Base-by-base conservation (phyloP, 2,888 invertebrate species). In the Leptinotarsa tumamoca region DNA sequence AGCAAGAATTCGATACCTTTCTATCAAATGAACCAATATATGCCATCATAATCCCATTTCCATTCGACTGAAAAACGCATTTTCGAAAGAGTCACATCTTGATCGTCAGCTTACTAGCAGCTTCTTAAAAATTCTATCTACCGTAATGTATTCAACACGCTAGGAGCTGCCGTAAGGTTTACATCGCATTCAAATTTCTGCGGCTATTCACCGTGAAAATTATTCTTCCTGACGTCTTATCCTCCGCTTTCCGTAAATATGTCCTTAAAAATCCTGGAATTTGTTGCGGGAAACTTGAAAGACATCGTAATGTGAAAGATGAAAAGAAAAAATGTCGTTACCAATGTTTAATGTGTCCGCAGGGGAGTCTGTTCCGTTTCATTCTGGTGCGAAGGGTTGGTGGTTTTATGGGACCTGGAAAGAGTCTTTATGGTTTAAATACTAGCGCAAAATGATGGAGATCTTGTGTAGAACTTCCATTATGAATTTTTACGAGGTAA, bases 201-300 rank as follows among this genome's bases (percentile, higher is more conserved):
- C 67, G 68, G 79, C 79, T 76, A 80, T 79, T 81, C 77, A 73
- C 78, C 78, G 74, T 80, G 78, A 79, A 81, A 81, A 81, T 81
- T 79, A 81, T 81, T 80, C 80, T 79, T 77, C 72, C 75, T 67
- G 73, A 56, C 73, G 76, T 78, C 76, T 72, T 76, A 71, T 73
- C 72, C 78, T 69, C 71, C 66, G 69, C 69, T 69, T 69, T 69
- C 69, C 56, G 56, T 69, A 56, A 56, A 69, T 54, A 69, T 69
- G 69, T 69, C 69, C 21, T 69, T 43, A 56, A 69, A 69, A 69
- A 56, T 69, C 69, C 69, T 4, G 69, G 56, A 69, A 69, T 69
- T 69, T 69, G 69, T 56, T 43, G 56, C 54, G 27, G 56, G 56
- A 23, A 68, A 56, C 56, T 63, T 15, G 63, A 63, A 63, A 69